A percentile compares a stretch with the other conserved stretches of the same genome.
Evolutionary conservation across 2,888 invertebrate genomes (phyloP).

Genomic region (Gari tellinella): DNA sequence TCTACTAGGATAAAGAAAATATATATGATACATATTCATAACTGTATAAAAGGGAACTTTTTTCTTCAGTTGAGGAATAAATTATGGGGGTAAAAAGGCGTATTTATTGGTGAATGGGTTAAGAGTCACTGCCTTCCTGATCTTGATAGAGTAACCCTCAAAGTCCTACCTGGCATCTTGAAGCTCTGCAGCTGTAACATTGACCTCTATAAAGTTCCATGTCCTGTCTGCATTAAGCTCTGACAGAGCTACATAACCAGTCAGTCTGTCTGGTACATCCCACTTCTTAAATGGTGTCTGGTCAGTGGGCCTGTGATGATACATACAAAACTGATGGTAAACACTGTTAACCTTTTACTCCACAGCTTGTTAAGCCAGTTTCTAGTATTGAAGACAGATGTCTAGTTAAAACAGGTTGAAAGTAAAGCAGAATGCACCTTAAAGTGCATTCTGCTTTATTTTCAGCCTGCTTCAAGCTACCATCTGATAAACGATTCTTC

Average conservation of each 20-base stretch:
- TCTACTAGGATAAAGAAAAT: too few relatives aligned
- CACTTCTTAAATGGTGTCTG: slow-evolving; percentile 29
- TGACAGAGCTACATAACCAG: slow-evolving; percentile 90
- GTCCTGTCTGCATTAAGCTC: slow-evolving; percentile 89
- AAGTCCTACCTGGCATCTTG: slow-evolving; percentile 79
- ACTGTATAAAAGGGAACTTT: background rate
- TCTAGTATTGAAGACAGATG: too few relatives aligned
- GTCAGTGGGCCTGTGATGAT: slow-evolving; percentile 10
- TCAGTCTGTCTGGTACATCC: slow-evolving; percentile 91
- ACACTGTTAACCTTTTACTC: too few relatives aligned
- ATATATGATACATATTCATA: background rate
- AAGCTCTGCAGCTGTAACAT: slow-evolving; percentile 90
- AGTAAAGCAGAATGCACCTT: too few relatives aligned
- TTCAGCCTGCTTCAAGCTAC: too few relatives aligned
- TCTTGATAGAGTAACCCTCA: background rate
- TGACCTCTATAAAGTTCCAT: slow-evolving; percentile 94
- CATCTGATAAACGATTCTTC: too few relatives aligned
- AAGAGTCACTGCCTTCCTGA: background rate
- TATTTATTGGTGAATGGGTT: too few relatives aligned
- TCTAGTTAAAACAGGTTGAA: too few relatives aligned
- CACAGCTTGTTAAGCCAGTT: too few relatives aligned
- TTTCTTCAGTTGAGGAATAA: too few relatives aligned
- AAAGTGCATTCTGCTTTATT: too few relatives aligned
- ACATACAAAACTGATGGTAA: background rate
- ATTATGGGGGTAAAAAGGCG: too few relatives aligned